Conservation (phyloP, 1,140 invertebrate genomes). For the Pararge aegeria region DNA sequence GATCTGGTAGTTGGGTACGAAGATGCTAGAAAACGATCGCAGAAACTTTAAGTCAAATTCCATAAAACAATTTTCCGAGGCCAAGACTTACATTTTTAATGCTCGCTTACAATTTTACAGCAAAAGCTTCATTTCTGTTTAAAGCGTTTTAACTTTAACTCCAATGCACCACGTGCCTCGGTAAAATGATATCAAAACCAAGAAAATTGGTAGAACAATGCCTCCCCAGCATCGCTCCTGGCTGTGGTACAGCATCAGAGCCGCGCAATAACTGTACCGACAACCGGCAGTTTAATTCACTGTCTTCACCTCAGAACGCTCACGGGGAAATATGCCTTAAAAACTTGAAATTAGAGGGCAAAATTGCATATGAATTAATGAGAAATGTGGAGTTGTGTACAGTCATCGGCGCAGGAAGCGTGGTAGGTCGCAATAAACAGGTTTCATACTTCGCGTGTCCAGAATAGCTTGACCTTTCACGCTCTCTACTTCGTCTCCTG, state of each 20-base stretch:
- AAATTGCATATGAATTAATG: conserved; percentile 17
- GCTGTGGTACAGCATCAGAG: conserved; percentile 22
- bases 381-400: conserved; percentile 28
- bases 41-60: too few relatives aligned
- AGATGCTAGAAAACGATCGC: too few relatives aligned
- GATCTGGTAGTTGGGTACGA: too few relatives aligned
- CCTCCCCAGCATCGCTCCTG: conserved; percentile 16
- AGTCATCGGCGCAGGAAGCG: conserved; percentile 43
- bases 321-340: conserved; percentile 10
- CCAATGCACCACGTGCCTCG: conserved; percentile 20
- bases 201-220: conserved; percentile 25
- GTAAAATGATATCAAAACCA: conserved; percentile 25
- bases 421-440: conserved; percentile 54
- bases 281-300: conserved; percentile 10
- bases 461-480: conserved; percentile 29
- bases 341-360: not conserved
- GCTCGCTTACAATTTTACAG: not conserved
- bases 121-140: not conserved
- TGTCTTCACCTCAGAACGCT: not conserved
- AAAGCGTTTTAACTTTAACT: too few relatives aligned
- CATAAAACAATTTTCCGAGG: not conserved
- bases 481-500: conserved; percentile 8
- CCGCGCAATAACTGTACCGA: conserved; percentile 40
- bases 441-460: conserved; percentile 43
- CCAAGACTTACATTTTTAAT: not conserved